Base-by-base conservation (phyloP, 2,113 vertebrate genomes). In the Hydrolagus affinis region DNA sequence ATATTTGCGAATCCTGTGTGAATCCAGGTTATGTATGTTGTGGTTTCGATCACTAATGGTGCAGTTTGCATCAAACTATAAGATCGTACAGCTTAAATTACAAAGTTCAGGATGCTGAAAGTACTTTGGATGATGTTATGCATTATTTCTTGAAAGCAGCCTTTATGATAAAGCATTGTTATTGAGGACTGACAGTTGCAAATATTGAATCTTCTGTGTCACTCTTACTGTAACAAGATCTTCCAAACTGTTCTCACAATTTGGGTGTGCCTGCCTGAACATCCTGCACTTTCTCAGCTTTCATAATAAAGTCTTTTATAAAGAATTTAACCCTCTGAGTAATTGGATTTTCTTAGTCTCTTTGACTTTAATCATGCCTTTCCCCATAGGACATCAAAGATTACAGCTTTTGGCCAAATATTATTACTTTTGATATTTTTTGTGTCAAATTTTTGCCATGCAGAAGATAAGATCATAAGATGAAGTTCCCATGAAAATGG, bases 191-290 rank as follows among this genome's bases (percentile, higher is more conserved):
- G 62, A 83, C 78, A 83, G 78, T 32, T 83, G 78, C 62, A 83
- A 83, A 83, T 83, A 83, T 83, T 83, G 78, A 83, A 83, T 83
- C 78, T 83, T 66, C 25, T 32, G 78, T 66, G 78, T 83, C 78
- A 83, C 28, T 10, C 32, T 66, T 66, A 83, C 25, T 32, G 78
- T 32, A 83, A 83, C 78, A 28, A 32, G 25, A 83, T 68, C 62
- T 28, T 83, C 17, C 60, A 83, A 83, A 83, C 78, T 68, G 28
- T 66, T 83, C 32, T 32, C 60, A 83, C 78, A 83, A 32, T 83
- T 44, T 28, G 78, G 62, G 78, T 83, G 78, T 83, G 78, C 28
- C 78, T 21, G 23, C 23, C 64, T 19, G 60, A 75, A 83, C 62
- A 83, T 83, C 78, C 78, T 64, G 60, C 66, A 17, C 62, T 21